These are phyloP conservation scores for Limulus polyphemus DNA, from an alignment of 2,888 invertebrate genomes.

Conservation along the genomic window DNA sequence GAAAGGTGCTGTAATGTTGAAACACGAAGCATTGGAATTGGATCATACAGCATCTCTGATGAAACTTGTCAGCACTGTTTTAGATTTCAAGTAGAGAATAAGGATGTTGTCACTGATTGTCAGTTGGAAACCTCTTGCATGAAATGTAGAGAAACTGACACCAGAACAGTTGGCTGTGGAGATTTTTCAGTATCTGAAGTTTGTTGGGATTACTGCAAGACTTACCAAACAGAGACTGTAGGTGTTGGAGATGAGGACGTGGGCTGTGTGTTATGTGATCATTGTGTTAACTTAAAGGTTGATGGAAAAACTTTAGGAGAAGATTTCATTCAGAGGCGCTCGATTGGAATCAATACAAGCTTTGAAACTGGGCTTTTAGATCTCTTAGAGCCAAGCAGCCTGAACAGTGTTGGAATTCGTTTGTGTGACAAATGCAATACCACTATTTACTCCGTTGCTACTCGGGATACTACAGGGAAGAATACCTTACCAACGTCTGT, in stretches of 20 bases:
- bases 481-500: conserved; percentile 1
- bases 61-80: too few species aligned
- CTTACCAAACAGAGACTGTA: conserved; percentile 38
- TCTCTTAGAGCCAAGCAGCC: conserved; percentile 1
- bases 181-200: too few species aligned
- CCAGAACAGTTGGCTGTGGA: too few species aligned
- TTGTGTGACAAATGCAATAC: conserved; percentile 50
- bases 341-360: conserved; percentile 16
- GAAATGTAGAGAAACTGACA: too few species aligned
- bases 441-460: conserved; percentile 44
- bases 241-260: conserved; percentile 48
- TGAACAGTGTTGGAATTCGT: conserved; percentile 9
- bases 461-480: conserved; percentile 33
- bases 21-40: too few species aligned
- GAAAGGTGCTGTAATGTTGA: too few species aligned
- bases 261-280: conserved; percentile 28
- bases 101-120: too few species aligned
- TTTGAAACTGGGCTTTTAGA: conserved; percentile 5
- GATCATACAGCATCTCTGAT: too few species aligned
- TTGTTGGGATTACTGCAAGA: too few species aligned
- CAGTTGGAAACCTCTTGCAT: too few species aligned
- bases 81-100: too few species aligned
- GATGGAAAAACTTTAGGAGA: too few species aligned
- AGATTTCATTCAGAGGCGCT: neutral
- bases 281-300: conserved; percentile 8